Evolutionary conservation across 2,113 vertebrate genomes (phyloP).

Genomic region (Seriola aureovittata): DNA sequence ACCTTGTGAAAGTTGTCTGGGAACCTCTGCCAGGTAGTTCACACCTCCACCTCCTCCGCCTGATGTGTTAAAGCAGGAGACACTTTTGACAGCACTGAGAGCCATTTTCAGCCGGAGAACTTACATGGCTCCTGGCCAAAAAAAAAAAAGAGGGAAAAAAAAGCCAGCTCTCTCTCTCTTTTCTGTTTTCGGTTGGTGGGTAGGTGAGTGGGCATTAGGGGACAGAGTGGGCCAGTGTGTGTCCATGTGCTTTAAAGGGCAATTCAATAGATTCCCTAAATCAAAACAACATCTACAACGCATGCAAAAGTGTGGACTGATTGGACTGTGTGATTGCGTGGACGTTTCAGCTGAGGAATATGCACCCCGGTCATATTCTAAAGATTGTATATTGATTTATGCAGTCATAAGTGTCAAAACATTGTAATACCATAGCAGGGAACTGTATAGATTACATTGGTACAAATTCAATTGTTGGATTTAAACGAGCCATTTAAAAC

Average conservation of each 20-base stretch:
- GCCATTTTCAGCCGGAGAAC: slow-evolving; percentile 55
- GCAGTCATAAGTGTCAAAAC: not conserved
- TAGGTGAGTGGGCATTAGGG: not conserved
- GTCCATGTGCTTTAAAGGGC: not conserved
- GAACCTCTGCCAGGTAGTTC: slow-evolving; percentile 64
- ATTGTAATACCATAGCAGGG: not conserved
- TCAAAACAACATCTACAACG: not conserved
- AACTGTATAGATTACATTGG: too few relatives aligned
- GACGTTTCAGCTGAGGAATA: not conserved
- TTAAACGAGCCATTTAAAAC: too few relatives aligned
- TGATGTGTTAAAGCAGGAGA: slow-evolving; percentile 61
- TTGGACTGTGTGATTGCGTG: not conserved
- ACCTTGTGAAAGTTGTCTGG: slow-evolving; percentile 56
- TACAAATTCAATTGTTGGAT: too few relatives aligned
- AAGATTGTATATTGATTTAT: not conserved
- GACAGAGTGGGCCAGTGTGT: not conserved
- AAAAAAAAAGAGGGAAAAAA: slow-evolving; percentile 10
- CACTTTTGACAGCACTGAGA: slow-evolving; percentile 66
- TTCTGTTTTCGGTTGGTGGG: slow-evolving; percentile 3
- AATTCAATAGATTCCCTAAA: not conserved
- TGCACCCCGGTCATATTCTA: not conserved
- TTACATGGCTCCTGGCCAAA: slow-evolving; percentile 48
- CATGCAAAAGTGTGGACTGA: not conserved
- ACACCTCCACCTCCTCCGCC: slow-evolving; percentile 68
- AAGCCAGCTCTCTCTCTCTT: slow-evolving; percentile 1